These are phyloP conservation scores for Silurus meridionalis DNA, from an alignment of 2,113 vertebrate species.

Conservation along the genomic window DNA sequence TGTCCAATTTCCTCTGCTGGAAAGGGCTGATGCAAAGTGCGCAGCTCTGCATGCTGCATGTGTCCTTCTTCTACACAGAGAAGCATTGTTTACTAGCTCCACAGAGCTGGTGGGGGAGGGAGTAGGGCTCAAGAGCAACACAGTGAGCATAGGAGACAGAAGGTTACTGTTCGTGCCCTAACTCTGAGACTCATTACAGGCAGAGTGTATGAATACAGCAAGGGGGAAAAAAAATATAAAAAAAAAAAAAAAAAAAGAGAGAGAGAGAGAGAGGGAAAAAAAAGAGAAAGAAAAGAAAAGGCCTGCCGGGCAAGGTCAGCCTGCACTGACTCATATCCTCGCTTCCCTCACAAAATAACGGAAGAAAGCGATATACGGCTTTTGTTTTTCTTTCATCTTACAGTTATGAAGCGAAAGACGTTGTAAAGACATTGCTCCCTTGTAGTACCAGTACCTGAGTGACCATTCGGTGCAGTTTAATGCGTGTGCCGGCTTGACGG, in stretches of 20 bases:
- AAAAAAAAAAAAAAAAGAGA: too few species aligned
- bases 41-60: conserved; percentile 24
- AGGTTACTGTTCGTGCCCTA: conserved; percentile 42
- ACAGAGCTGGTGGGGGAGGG: conserved; percentile 28
- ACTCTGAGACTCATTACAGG: conserved; percentile 46
- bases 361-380: background rate
- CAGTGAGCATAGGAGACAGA: conserved; percentile 37
- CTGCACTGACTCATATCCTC: conserved; percentile 11
- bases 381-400: conserved; percentile 9
- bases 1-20: conserved; percentile 24
- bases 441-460: background rate
- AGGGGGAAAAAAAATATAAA: background rate
- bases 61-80: conserved; percentile 40
- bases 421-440: background rate
- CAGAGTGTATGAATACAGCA: background rate
- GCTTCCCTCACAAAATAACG: conserved; percentile 20
- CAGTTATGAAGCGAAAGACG: background rate
- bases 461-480: background rate
- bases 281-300: background rate
- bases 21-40: conserved; percentile 17
- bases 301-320: conserved; percentile 1
- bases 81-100: conserved; percentile 37
- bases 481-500: background rate
- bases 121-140: conserved; percentile 33
- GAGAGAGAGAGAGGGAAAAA: background rate